Evolutionary conservation across 2,113 vertebrate genomes (phyloP), one percentile per base, ranked within the genome.

Genomic region (Maccullochella peelii): DNA sequence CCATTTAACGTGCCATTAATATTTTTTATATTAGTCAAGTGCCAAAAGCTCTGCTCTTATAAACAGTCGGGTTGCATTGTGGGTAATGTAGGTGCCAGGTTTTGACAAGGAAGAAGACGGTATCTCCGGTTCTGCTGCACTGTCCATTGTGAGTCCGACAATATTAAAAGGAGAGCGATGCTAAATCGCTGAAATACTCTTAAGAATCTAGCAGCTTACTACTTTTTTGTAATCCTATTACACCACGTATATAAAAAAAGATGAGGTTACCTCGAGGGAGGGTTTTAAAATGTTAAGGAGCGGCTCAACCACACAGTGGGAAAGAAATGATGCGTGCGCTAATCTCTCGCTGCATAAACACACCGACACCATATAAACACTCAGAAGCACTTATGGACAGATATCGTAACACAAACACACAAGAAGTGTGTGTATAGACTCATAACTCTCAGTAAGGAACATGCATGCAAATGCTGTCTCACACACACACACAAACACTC

Each of bases 281-380:
- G 38, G 42, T 40, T 70, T 83, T 73, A 78, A 73, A 82, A 33
- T 54, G 27, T 76, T 68, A 47, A 42, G 57, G 15, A 54, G 42
- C 0, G 42, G 66, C 36, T 74, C 25, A 61, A 61, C 61, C 42
- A 33, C 50, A 18, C 65, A 57, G 27, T 20, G 1, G 58, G 23
- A 44, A 57, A 49, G 61, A 80, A 52, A 68, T 16, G 55, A 54
- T 44, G 63, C 2, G 20, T 18, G 47, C 71, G 61, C 44, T 86
- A 85, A 91, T 91, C 83, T 84, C 3, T 25, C 57, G 21, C 40
- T 49, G 49, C 61, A 54, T 20, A 25, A 57, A 84, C 81, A 86
- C 47, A 72, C 40, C 1, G 12, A 55, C 54, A 59, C 33, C 33
- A 23, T 1, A 23, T 33, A 44, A 42, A 47, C 38, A 77, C 27